Base-by-base conservation (phyloP, 1,140 invertebrate genomes). In the Pseudomyrmex pallidus region DNA sequence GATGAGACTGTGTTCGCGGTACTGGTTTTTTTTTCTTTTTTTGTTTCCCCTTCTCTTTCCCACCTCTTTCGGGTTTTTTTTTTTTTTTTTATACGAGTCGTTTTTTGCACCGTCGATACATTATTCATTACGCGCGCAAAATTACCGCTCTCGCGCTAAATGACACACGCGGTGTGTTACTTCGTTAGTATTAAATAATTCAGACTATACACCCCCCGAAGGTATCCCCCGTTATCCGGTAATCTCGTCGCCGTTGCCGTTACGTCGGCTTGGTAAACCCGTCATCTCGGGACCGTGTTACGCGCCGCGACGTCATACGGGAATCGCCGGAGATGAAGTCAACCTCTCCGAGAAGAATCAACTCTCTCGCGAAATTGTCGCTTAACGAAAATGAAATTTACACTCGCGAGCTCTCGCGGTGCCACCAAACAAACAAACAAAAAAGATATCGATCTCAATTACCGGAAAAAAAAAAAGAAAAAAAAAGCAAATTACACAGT, bases 181-280 rank as follows among this genome's bases (percentile, higher is more conserved):
- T 70, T 61, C 12, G 20, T 70, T 54, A 35, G 13, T 48, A 50
- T 57, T 70, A 72, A 70, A 78, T 78, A 78, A 80, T 72, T 61
- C 76, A 72, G 68, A 70, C 22, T 25, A 70, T 25, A 70, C 44
- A 25, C 20, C 44, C n/a, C 35, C 35, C 12, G 66, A 2, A 59
- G 46, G 7, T 61, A 80, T 59, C 12, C 22, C 2, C 44, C 20
- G 22, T 70, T 35, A 35, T 72, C 46, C 54, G 48, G 54, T 80
- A 72, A 80, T 80, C 76, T 80, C 54, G 64, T 68, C 35, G 54
- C 57, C 59, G 54, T 80, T 80, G 54, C 54, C 46, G 44, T 80
- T 80, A 72, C 76, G 48, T 70, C 54, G 76, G 76, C 20, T 7
- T 17, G 22, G 46, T 61, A 80, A 80, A 50, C 20, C 76, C 48